Evolutionary conservation across 2,888 invertebrate genomes (phyloP).

Genomic region (Caenorhabditis sulstoni): DNA sequence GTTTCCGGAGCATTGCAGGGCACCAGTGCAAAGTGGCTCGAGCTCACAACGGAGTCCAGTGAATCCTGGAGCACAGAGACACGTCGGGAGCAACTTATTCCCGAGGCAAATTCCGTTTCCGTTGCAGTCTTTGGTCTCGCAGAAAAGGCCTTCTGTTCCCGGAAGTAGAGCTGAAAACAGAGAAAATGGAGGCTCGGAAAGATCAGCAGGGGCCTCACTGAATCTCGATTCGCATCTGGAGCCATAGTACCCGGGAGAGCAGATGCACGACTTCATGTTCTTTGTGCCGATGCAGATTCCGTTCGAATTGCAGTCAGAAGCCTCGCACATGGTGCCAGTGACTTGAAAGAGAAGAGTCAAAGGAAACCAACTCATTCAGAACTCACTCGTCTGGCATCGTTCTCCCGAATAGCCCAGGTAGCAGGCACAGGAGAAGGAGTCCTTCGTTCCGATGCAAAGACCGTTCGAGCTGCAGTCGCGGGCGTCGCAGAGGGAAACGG

Average conservation of each 20-base stretch:
- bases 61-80: constrained; percentile 74
- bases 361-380: background rate
- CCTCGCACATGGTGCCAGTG: constrained; percentile 71
- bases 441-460: constrained; percentile 72
- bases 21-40: constrained; percentile 71
- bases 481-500: constrained; percentile 69
- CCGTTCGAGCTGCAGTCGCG: constrained; percentile 75
- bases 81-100: constrained; percentile 63
- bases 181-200: background rate
- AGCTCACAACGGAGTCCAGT: constrained; percentile 72
- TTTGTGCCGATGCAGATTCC: constrained; percentile 72
- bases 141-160: constrained; percentile 62
- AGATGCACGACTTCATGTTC: constrained; percentile 63
- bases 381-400: constrained; percentile 65
- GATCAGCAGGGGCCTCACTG: constrained; percentile 51
- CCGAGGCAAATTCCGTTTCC: constrained; percentile 71
- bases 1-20: constrained; percentile 70
- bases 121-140: constrained; percentile 67
- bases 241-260: constrained; percentile 67
- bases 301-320: constrained; percentile 70
- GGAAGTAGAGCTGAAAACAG: constrained; percentile 52
- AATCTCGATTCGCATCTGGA: constrained; percentile 63
- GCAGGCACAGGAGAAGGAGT: constrained; percentile 70
- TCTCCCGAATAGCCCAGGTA: constrained; percentile 70
- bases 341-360: constrained; percentile 53